A percentile compares a stretch with the other conserved stretches of the same genome.
Evolutionary conservation across 2,113 vertebrate species (phyloP).

Genomic region (Jaculus jaculus): DNA sequence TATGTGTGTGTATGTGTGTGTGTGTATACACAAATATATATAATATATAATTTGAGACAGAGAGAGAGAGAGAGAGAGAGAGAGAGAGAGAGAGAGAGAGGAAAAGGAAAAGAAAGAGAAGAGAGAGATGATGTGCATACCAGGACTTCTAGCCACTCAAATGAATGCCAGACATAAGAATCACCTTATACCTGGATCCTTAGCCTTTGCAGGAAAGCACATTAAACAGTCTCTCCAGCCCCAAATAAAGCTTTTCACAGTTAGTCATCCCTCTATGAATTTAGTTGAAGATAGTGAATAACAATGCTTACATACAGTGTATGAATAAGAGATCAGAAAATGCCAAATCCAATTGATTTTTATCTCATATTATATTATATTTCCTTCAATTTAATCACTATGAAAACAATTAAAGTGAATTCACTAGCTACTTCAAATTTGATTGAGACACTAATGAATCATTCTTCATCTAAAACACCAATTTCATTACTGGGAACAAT

Average conservation of each 20-base stretch:
- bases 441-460: neutral
- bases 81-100: too few species aligned
- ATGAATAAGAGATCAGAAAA: neutral
- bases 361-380: neutral
- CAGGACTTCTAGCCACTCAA: too few species aligned
- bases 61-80: too few species aligned
- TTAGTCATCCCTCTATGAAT: neutral
- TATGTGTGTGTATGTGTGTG: too few species aligned
- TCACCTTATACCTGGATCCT: too few species aligned
- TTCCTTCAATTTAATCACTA: neutral
- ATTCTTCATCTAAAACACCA: constrained; percentile 5
- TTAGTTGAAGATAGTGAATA: neutral
- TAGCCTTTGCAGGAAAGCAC: too few species aligned
- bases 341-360: neutral
- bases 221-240: too few species aligned
- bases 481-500: neutral
- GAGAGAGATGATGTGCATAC: too few species aligned
- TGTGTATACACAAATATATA: too few species aligned
- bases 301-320: neutral
- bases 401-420: constrained; percentile 24
- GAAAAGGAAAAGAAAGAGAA: too few species aligned
- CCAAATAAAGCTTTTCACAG: neutral
- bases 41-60: too few species aligned
- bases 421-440: neutral
- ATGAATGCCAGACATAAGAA: too few species aligned